phyloP scores from a whole-genome alignment of 2,797 vertebrate species.

The Loriculus beryllinus region DNA sequence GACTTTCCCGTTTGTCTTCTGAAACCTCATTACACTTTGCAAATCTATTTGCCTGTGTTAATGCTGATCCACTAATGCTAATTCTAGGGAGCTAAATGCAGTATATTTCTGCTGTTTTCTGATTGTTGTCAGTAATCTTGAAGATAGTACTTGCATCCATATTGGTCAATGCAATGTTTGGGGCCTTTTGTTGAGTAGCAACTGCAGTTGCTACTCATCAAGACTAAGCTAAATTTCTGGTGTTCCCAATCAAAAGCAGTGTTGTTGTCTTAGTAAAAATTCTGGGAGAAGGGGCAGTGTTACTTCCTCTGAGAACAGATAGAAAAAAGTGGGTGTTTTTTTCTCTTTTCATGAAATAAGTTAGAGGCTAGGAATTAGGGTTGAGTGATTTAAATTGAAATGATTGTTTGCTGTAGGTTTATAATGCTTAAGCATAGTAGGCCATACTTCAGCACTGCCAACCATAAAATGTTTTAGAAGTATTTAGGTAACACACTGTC shows the following conservation, averaged over 20 bases:
- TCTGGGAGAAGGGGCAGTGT: background rate
- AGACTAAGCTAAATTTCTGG: background rate
- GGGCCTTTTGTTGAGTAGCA: background rate
- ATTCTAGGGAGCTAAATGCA: background rate
- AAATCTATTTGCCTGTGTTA: constrained; percentile 43
- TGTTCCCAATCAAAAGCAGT: background rate
- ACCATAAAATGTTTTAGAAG: background rate
- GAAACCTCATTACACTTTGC: constrained; percentile 17
- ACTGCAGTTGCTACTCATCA: background rate
- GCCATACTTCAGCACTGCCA: background rate
- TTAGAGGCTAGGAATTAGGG: background rate
- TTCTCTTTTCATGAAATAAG: background rate
- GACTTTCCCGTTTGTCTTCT: constrained; percentile 52
- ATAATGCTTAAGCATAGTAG: background rate
- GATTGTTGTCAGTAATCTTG: background rate
- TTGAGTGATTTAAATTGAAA: background rate
- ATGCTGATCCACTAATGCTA: constrained; percentile 7
- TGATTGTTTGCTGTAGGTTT: background rate
- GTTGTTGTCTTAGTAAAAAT: background rate
- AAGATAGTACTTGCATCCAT: background rate
- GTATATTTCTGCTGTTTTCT: constrained; percentile 6
- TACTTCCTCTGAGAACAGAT: background rate
- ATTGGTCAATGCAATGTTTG: background rate
- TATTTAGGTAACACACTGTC: background rate
- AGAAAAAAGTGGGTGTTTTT: background rate